Percentiles rank a stretch among this genome's conserved stretches.
These are phyloP conservation scores for Malacoraja senta DNA, from an alignment of 2,797 vertebrate species.

Conservation along the genomic window DNA sequence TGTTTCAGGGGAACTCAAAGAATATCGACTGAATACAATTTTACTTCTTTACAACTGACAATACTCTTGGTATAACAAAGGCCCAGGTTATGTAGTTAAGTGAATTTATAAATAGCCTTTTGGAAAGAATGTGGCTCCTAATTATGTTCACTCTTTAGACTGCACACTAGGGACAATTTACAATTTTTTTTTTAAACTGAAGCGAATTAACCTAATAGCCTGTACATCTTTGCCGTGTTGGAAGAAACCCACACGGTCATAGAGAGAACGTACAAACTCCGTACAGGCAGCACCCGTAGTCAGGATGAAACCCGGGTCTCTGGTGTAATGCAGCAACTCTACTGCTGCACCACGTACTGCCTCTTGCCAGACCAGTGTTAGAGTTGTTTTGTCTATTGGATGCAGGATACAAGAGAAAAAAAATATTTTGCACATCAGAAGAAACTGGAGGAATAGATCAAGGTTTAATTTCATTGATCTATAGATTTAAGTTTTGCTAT, in stretches of 20 bases:
- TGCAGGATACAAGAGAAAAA: slow-evolving; percentile 52
- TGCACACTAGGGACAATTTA: too few species aligned
- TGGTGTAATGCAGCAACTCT: too few species aligned
- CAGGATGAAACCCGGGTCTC: too few species aligned
- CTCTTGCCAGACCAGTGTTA: slow-evolving; percentile 50
- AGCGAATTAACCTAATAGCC: too few species aligned
- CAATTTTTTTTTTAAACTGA: too few species aligned
- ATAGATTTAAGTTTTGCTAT: slow-evolving; percentile 55
- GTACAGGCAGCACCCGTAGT: too few species aligned
- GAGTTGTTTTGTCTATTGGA: slow-evolving; percentile 58
- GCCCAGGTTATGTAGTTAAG: background rate
- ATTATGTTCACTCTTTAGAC: background rate
- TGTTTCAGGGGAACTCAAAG: background rate
- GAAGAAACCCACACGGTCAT: too few species aligned
- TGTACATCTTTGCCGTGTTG: too few species aligned
- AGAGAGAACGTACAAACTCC: too few species aligned
- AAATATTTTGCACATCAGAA: slow-evolving; percentile 54
- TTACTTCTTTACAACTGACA: background rate
- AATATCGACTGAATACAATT: background rate
- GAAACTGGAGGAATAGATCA: slow-evolving; percentile 50
- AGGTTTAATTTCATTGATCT: slow-evolving; percentile 51
- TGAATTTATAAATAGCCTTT: background rate
- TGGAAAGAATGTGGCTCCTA: background rate
- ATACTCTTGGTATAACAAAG: background rate
- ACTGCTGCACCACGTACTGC: too few species aligned